Evolutionary conservation across 1,140 invertebrate genomes (phyloP).

Genomic region (Drosophila insularis): DNA sequence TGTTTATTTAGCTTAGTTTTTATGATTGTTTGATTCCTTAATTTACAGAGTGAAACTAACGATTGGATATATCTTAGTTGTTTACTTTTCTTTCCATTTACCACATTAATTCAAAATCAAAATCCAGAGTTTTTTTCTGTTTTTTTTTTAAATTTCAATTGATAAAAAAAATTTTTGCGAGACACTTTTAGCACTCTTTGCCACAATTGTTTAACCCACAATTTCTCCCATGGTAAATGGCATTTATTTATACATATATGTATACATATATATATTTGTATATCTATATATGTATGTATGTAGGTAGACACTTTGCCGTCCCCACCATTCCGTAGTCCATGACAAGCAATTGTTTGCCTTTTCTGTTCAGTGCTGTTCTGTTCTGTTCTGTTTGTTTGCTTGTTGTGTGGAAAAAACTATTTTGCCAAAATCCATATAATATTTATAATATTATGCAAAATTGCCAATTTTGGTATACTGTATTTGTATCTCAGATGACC

Average conservation of each 20-base stretch:
- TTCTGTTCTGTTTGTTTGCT: constrained; percentile 1
- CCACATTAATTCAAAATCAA: neutral
- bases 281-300: neutral
- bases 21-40: too few species aligned
- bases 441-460: constrained; percentile 44
- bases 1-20: too few species aligned
- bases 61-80: too few species aligned
- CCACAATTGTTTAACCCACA: neutral
- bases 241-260: neutral
- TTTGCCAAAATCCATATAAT: constrained; percentile 27
- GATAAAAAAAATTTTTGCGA: neutral
- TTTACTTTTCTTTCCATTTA: neutral
- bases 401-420: constrained; percentile 15
- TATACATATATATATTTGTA: neutral
- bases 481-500: constrained; percentile 9
- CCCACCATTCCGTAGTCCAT: neutral
- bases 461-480: constrained; percentile 36
- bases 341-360: constrained; percentile 47
- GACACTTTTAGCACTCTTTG: neutral
- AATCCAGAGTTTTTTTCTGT: neutral
- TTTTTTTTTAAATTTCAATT: neutral
- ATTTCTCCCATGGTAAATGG: constrained; percentile 1
- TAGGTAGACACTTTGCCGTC: neutral
- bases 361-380: constrained; percentile 18
- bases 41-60: too few species aligned